Conservation (phyloP, 1,140 invertebrate species). For the Ephestia elutella region DNA sequence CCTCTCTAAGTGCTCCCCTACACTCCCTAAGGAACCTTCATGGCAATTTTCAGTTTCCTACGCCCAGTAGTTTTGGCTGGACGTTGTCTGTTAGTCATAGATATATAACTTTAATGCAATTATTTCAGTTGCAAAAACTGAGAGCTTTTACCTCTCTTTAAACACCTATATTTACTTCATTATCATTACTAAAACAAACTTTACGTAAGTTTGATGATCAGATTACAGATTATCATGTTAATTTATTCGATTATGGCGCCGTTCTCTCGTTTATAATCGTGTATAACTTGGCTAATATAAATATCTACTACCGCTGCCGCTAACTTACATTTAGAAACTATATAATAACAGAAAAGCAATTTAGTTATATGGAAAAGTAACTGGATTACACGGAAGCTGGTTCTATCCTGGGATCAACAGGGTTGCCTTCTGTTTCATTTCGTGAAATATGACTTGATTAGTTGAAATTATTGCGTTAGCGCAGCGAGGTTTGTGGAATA, state of each 20-base stretch:
- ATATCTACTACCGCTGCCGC: not conserved
- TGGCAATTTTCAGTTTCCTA: too few species aligned
- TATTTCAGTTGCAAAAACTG: too few species aligned
- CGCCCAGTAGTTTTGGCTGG: too few species aligned
- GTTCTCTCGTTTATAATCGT: too few species aligned
- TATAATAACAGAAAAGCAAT: not conserved
- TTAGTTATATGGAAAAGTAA: constrained; percentile 3
- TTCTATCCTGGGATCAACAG: not conserved
- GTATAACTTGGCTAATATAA: not conserved
- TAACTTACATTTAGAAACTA: not conserved
- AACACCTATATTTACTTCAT: too few species aligned
- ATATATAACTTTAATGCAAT: too few species aligned
- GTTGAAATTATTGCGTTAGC: not conserved
- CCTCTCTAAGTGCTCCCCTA: too few species aligned
- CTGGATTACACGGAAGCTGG: not conserved
- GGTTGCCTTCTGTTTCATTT: not conserved
- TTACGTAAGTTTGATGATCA: too few species aligned
- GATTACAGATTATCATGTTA: not conserved
- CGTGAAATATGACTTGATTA: not conserved
- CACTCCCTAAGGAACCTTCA: too few species aligned
- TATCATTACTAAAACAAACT: too few species aligned
- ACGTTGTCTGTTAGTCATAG: too few species aligned
- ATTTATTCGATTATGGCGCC: not conserved
- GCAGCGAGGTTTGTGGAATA: not conserved
- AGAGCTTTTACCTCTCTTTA: too few species aligned